phyloP scores from a whole-genome alignment of 2,888 invertebrate genomes.

The Amorpha juglandis region DNA sequence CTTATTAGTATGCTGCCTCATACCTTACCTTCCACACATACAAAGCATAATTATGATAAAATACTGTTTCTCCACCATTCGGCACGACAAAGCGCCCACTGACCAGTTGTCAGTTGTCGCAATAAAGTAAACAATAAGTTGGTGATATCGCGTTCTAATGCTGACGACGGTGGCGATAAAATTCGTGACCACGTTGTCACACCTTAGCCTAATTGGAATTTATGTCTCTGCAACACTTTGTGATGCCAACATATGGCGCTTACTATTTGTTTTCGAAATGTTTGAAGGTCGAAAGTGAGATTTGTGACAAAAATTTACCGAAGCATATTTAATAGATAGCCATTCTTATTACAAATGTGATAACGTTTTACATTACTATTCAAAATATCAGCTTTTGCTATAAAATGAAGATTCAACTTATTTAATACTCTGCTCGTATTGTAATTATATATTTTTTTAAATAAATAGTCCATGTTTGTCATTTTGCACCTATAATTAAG shows the following conservation, averaged over 20 bases:
- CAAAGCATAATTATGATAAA: not conserved
- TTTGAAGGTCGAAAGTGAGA: not conserved
- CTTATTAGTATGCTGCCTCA: too few relatives aligned
- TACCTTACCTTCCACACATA: not conserved
- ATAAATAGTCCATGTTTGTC: too few relatives aligned
- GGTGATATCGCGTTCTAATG: constrained; percentile 42
- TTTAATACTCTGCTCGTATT: too few relatives aligned
- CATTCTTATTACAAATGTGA: too few relatives aligned
- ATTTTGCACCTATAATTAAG: too few relatives aligned
- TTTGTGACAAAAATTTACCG: too few relatives aligned
- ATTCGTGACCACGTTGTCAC: constrained; percentile 64
- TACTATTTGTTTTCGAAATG: constrained; percentile 38
- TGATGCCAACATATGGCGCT: constrained; percentile 38
- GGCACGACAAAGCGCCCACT: constrained; percentile 12
- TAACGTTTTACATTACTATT: too few relatives aligned
- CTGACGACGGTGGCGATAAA: constrained; percentile 54
- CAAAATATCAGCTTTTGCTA: too few relatives aligned
- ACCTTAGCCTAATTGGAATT: constrained; percentile 78
- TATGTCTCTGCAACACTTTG: constrained; percentile 66
- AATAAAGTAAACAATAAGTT: constrained; percentile 68
- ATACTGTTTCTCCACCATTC: not conserved
- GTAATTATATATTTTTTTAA: too few relatives aligned
- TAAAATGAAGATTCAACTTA: too few relatives aligned
- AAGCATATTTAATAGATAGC: too few relatives aligned
- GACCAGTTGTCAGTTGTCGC: constrained; percentile 55